These are phyloP conservation scores for Acromyrmex heyeri DNA, from an alignment of 1,140 invertebrate species.

Conservation along the genomic window DNA sequence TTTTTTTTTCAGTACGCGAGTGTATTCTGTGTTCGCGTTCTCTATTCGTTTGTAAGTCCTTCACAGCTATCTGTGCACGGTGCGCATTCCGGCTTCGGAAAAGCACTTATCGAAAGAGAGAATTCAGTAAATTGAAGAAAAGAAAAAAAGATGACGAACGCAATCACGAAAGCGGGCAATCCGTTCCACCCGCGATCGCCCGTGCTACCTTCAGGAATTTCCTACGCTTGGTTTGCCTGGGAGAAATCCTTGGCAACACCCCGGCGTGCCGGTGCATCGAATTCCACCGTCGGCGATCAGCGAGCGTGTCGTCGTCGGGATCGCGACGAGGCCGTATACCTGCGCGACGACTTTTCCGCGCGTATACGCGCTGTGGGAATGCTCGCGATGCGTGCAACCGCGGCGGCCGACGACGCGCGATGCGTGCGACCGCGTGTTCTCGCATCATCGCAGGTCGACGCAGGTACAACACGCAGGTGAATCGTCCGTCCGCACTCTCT, in stretches of 20 bases:
- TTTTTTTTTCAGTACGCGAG: too few species aligned
- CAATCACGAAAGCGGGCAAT: constrained; percentile 27
- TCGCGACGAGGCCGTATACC: constrained; percentile 25
- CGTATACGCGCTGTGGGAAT: constrained; percentile 77
- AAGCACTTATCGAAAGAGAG: neutral
- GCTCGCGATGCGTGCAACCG: constrained; percentile 82
- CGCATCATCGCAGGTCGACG: constrained; percentile 54
- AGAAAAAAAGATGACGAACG: neutral
- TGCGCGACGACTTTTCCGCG: constrained; percentile 69
- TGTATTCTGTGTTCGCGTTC: too few species aligned
- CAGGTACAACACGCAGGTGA: constrained; percentile 42
- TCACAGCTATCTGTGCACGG: neutral
- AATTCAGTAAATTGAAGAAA: neutral
- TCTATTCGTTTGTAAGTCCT: too few species aligned
- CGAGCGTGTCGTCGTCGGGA: constrained; percentile 53
- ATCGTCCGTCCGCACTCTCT: constrained; percentile 33
- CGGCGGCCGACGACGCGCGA: constrained; percentile 51
- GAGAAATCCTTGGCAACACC: constrained; percentile 16
- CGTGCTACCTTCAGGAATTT: constrained; percentile 16
- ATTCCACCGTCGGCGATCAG: constrained; percentile 56
- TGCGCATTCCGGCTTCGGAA: neutral
- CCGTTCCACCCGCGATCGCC: neutral
- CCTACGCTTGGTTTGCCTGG: constrained; percentile 6
- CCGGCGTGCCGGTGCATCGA: constrained; percentile 49
- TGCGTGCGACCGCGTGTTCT: constrained; percentile 49